phyloP scores from a whole-genome alignment of 1,140 invertebrate species.

The Drosophila arizonae region DNA sequence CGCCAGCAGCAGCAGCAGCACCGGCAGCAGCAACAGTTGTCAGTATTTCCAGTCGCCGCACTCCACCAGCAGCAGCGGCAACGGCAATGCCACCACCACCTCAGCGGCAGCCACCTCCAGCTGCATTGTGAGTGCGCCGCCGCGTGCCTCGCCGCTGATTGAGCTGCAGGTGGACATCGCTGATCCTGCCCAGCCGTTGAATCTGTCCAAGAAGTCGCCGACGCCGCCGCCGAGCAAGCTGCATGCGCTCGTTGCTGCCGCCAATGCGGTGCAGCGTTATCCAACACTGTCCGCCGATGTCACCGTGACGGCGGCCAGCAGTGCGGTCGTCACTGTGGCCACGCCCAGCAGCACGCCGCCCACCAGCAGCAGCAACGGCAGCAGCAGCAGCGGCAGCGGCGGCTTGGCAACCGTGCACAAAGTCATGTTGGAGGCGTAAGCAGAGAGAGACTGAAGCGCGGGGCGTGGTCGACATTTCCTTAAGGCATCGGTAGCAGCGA shows the following conservation, averaged over 20 bases:
- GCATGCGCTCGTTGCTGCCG: slow-evolving; percentile 69
- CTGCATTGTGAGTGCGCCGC: slow-evolving; percentile 34
- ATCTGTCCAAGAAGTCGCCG: slow-evolving; percentile 94
- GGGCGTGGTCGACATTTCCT: slow-evolving; percentile 20
- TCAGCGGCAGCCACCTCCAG: slow-evolving; percentile 20
- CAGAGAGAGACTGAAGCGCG: slow-evolving; percentile 32
- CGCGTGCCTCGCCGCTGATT: slow-evolving; percentile 84
- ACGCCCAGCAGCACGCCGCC: slow-evolving; percentile 58
- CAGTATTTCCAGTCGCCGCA: slow-evolving; percentile 84
- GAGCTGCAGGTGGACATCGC: slow-evolving; percentile 92
- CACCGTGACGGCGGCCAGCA: slow-evolving; percentile 68
- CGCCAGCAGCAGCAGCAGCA: slow-evolving; percentile 52
- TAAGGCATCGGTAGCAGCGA: slow-evolving; percentile 3
- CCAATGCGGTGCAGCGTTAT: slow-evolving; percentile 74
- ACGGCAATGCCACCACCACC: not conserved
- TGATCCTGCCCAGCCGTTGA: slow-evolving; percentile 91
- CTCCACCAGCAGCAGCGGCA: slow-evolving; percentile 58
- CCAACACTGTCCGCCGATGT: slow-evolving; percentile 76
- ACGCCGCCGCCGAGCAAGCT: slow-evolving; percentile 88
- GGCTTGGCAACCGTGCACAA: slow-evolving; percentile 83
- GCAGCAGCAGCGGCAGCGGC: slow-evolving; percentile 12
- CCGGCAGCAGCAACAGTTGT: slow-evolving; percentile 63
- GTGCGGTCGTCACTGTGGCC: slow-evolving; percentile 10
- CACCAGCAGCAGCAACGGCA: slow-evolving; percentile 54
- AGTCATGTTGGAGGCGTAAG: slow-evolving; percentile 86